A percentile compares a stretch with the other conserved stretches of the same genome.
Conservation (phyloP, 2,888 invertebrate genomes). For the Pachycephus smyrnensis region DNA sequence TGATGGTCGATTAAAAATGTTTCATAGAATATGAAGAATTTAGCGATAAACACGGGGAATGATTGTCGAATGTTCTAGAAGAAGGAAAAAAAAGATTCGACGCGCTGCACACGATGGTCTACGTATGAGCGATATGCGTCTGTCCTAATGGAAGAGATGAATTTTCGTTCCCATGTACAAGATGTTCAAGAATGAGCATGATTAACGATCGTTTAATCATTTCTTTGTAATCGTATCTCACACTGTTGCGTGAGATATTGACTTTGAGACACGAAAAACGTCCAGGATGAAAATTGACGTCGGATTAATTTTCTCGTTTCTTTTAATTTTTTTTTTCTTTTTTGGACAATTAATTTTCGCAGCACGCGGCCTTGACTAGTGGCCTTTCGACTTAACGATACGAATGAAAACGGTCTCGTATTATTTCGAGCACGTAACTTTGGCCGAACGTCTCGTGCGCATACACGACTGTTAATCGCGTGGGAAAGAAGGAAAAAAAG, state of each 20-base stretch:
- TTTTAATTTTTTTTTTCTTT: not conserved
- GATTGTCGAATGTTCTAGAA: not conserved
- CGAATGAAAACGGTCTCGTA: conserved; percentile 35
- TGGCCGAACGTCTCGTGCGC: not conserved
- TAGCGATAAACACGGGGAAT: not conserved
- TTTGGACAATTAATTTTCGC: conserved; percentile 51
- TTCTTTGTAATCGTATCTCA: not conserved
- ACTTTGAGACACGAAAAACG: not conserved
- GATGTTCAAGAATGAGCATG: conserved; percentile 26
- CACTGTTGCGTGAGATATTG: not conserved
- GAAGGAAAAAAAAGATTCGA: not conserved
- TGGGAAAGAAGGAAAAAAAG: too few relatives aligned
- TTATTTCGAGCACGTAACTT: not conserved
- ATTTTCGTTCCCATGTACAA: conserved; percentile 43
- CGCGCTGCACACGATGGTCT: not conserved
- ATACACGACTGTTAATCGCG: not conserved
- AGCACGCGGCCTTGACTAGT: conserved; percentile 62
- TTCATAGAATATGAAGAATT: not conserved
- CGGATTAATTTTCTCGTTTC: too few relatives aligned
- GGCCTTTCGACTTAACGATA: conserved; percentile 61
- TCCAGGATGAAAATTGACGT: not conserved
- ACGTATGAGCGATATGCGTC: not conserved
- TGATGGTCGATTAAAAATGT: not conserved
- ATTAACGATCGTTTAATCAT: conserved; percentile 18
- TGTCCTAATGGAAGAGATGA: not conserved